A percentile compares a stretch with the other conserved stretches of the same genome.
These are phyloP conservation scores for Pogonocherus hispidulus DNA, from an alignment of 2,888 invertebrate genomes.

Conservation along the genomic window DNA sequence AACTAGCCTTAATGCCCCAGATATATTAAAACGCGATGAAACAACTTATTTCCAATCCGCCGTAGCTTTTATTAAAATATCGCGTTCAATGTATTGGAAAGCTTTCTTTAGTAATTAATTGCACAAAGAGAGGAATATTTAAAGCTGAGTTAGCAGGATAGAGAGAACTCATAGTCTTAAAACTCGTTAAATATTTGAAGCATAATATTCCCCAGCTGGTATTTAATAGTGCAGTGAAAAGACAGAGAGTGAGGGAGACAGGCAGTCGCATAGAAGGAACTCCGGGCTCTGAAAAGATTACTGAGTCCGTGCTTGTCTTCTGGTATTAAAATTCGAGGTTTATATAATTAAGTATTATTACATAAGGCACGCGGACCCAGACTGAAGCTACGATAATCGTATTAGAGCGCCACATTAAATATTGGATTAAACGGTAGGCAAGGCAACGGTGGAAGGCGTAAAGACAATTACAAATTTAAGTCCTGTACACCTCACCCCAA, in stretches of 20 bases:
- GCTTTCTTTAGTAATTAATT: conserved; percentile 28
- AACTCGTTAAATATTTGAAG: conserved; percentile 50
- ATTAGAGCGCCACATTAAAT: conserved; percentile 56
- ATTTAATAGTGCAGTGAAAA: conserved; percentile 35
- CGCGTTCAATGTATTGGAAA: conserved; percentile 21
- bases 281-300: conserved; percentile 46
- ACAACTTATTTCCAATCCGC: too few relatives aligned
- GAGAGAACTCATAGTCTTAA: conserved; percentile 43
- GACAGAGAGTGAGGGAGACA: conserved; percentile 28
- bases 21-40: too few relatives aligned
- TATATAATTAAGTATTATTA: conserved; percentile 55
- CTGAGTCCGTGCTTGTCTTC: conserved; percentile 49
- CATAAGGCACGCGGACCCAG: conserved; percentile 52
- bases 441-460: conserved; percentile 39
- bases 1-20: too few relatives aligned
- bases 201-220: conserved; percentile 42
- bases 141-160: conserved; percentile 45
- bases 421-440: conserved; percentile 51
- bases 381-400: conserved; percentile 53
- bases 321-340: conserved; percentile 53
- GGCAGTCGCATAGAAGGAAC: conserved; percentile 17
- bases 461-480: conserved; percentile 44
- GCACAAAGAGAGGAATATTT: conserved; percentile 40
- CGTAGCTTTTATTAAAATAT: conserved; percentile 14
- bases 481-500: conserved; percentile 29